Conservation (phyloP, 2,113 vertebrate species). For the Galemys pyrenaicus region DNA sequence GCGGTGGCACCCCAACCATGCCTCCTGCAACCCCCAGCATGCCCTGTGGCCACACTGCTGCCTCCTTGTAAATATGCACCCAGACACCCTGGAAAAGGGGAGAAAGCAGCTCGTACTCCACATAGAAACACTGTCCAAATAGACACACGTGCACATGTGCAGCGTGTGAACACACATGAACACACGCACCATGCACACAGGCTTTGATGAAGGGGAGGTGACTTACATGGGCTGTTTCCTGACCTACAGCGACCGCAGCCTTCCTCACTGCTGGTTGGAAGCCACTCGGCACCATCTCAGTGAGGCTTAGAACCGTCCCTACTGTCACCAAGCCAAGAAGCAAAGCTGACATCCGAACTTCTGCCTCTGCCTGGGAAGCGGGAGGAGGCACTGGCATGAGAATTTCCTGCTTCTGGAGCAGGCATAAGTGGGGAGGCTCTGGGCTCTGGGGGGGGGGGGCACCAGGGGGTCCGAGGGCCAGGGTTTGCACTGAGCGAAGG, state of each 20-base stretch:
- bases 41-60: no score
- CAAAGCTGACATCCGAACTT: not conserved
- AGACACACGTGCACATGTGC: no score
- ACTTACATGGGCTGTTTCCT: not conserved
- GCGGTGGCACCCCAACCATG: no score
- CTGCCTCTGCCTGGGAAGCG: not conserved
- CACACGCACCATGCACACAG: no score
- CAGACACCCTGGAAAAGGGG: no score
- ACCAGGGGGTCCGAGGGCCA: accelerated
- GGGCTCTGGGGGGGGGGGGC: accelerated
- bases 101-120: no score
- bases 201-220: not conserved
- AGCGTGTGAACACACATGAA: not conserved
- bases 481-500: not conserved
- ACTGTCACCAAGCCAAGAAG: not conserved
- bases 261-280: no score
- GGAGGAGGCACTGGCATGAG: accelerated
- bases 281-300: no score
- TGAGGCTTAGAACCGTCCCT: no score
- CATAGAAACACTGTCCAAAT: no score
- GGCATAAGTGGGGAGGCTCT: not conserved
- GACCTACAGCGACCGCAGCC: not conserved
- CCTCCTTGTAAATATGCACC: no score
- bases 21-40: no score
- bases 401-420: not conserved